Evolutionary conservation across 1,140 invertebrate species (phyloP).

Genomic region (Brachionus manjavacas): DNA sequence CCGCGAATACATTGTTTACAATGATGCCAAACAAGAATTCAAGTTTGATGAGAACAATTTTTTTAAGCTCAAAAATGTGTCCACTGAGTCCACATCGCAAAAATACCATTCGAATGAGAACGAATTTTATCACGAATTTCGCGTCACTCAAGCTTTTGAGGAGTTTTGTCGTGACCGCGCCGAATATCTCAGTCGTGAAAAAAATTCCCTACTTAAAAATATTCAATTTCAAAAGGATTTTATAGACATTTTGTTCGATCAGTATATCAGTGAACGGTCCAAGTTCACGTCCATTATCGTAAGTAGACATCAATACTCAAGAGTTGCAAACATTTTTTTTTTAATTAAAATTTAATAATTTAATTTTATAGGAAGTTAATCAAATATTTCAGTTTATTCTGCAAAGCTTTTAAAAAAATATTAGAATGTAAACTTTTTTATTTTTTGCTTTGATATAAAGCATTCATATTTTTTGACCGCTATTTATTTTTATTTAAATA

Average conservation of each 20-base stretch:
- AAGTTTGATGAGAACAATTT: slow-evolving; percentile 31
- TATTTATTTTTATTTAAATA: no score
- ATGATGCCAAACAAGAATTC: neutral
- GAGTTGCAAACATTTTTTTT: neutral
- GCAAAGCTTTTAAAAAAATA: no score
- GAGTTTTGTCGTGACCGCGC: slow-evolving; percentile 37
- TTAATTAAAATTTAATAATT: neutral
- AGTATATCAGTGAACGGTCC: neutral
- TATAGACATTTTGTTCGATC: slow-evolving; percentile 1
- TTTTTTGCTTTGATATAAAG: no score
- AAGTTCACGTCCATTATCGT: slow-evolving; percentile 10
- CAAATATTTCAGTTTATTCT: no score
- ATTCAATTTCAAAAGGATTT: slow-evolving; percentile 19
- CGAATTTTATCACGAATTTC: slow-evolving; percentile 40
- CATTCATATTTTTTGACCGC: no score
- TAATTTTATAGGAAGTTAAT: no score
- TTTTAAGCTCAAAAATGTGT: slow-evolving; percentile 27
- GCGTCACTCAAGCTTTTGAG: slow-evolving; percentile 26
- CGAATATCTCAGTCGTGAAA: slow-evolving; percentile 12
- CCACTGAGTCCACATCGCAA: neutral
- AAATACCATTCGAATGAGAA: neutral
- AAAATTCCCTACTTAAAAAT: neutral
- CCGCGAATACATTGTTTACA: slow-evolving; percentile 12
- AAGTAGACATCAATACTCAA: neutral
- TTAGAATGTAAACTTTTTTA: no score